Conservation (phyloP, 2,113 vertebrate species). For the Gopherus flavomarginatus region DNA sequence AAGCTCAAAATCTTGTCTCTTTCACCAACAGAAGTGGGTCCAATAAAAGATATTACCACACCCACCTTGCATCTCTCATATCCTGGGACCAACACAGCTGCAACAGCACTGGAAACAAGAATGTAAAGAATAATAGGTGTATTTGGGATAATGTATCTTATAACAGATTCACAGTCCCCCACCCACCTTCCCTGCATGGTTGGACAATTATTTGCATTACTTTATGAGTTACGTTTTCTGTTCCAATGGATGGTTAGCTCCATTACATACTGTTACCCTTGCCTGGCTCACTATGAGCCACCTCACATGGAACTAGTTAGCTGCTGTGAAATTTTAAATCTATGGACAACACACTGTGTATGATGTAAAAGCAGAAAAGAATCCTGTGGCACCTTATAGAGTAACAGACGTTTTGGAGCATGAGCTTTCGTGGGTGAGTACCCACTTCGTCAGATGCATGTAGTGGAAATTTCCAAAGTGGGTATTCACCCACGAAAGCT, state of each 20-base stretch:
- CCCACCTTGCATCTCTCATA: too few species aligned
- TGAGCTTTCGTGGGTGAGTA: too few species aligned
- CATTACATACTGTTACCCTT: neutral
- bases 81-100: neutral
- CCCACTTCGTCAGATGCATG: too few species aligned
- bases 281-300: neutral
- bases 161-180: neutral
- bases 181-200: neutral
- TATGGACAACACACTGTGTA: neutral
- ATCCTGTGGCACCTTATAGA: too few species aligned
- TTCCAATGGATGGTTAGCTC: neutral
- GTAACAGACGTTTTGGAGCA: too few species aligned
- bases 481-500: too few species aligned
- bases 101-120: neutral
- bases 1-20: neutral
- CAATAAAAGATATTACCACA: too few species aligned
- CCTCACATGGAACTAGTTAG: neutral
- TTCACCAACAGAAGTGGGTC: neutral
- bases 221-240: neutral
- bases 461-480: too few species aligned
- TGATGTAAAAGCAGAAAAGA: neutral
- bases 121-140: neutral
- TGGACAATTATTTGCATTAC: too few species aligned
- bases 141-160: neutral
- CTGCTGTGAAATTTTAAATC: neutral